These are phyloP conservation scores for Smutsia gigantea DNA, from an alignment of 2,797 vertebrate species.

Conservation along the genomic window DNA sequence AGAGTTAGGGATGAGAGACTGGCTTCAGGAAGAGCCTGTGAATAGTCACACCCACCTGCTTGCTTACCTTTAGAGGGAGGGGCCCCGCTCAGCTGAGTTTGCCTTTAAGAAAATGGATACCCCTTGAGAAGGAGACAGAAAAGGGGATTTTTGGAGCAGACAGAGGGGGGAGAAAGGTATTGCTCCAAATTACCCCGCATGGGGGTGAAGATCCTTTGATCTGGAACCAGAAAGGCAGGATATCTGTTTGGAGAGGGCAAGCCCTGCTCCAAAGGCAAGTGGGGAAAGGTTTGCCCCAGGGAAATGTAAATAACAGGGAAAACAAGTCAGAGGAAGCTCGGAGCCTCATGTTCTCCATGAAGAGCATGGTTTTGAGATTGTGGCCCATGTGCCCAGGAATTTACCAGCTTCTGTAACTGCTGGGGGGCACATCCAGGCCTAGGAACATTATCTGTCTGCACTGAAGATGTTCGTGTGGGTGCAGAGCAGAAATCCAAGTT, in stretches of 20 bases:
- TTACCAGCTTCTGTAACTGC: not conserved
- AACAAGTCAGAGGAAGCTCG: no score
- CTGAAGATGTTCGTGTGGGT: no score
- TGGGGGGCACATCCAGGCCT: accelerated
- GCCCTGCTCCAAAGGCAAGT: no score
- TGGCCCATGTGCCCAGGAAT: accelerated
- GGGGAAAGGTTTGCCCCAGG: not conserved
- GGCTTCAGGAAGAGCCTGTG: accelerated
- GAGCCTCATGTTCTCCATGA: not conserved
- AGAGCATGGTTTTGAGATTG: not conserved
- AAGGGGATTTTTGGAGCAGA: no score
- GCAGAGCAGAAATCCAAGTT: accelerated
- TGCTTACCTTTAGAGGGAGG: not conserved
- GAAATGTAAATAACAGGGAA: no score
- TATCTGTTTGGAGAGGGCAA: not conserved
- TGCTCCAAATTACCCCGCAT: accelerated
- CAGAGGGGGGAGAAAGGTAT: accelerated
- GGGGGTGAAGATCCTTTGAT: no score
- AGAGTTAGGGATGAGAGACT: not conserved
- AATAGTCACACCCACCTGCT: not conserved
- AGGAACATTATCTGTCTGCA: no score
- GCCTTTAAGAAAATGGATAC: not conserved
- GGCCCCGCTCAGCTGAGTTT: not conserved
- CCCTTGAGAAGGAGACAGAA: no score
- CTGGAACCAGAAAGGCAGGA: not conserved